Evolutionary conservation across 1,140 invertebrate genomes (phyloP), one percentile per base, ranked within the genome.

Genomic region (Lanistes nyassanus): DNA sequence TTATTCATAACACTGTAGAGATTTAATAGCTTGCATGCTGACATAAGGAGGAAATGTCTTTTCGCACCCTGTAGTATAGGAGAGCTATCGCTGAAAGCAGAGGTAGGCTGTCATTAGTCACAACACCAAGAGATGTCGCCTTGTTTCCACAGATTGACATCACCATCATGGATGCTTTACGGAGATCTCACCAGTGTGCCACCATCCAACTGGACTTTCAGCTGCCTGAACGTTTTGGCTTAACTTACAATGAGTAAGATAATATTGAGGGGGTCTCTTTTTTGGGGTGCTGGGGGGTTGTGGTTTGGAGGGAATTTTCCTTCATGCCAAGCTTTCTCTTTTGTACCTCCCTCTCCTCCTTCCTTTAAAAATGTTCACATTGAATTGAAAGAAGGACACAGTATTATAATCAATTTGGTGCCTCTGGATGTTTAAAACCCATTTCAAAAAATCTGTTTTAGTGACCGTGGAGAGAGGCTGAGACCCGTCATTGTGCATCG

Each of bases 161-260:
- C 85, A 98, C 96, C 0, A 96, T 99, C 79, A 93, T 92, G 88
- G 98, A 99, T 91, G 98, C 98, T 0, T 89, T 99, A 60, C 93
- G 93, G 80, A 91, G 98, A 55, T 90, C 93, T 0, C 94, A 96
- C 90, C 98, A 99, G 85, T 99, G 97, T 88, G 98, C 97, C 55
- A 99, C 98, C 11, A 98, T 99, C 86, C 98, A 99, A 87, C 90
- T 99, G 29, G 98, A 99, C 90, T 99, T 99, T 90, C 98, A 99
- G 86, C 90, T 99, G 72, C 98, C 98, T 0, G 94, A 94, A 81
- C 90, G 96, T 82, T 98, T 98, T 87, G 95, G 98, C 91, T 90
- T 98, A 16, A 91, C 90, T 68, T 98, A 95, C 86, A 91, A 94
- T 70, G 93, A 91, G 95, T 95, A 78, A 78, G 79, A 79, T 5